Evolutionary conservation across 2,888 invertebrate genomes (phyloP), one percentile per base, ranked within the genome.

Genomic region (Caenorhabditis sp.): DNA sequence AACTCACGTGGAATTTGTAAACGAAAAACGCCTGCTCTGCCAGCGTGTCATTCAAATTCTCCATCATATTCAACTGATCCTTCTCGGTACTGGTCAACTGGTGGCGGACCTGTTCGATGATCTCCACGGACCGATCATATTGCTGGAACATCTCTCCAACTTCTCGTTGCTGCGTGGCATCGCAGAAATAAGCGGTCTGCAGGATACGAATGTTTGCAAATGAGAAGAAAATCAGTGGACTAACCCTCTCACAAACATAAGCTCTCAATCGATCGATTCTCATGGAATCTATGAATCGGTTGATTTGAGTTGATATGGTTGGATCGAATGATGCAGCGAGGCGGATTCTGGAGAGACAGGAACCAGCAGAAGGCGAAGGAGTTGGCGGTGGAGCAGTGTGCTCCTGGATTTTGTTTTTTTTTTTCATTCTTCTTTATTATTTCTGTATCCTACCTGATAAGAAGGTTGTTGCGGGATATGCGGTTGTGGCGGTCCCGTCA

Each of bases 41-140:
- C 0, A 80, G 22, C 11, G 81, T 80, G 44, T 85, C 85, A 51
- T 85, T 85, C 56, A 85, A 61, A 44, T 85, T 85, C 37, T 81
- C 69, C 81, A 83, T 83, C 80, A 85, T 81, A 62, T 85, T 85
- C 20, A 85, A 28, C n/a, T 83, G 79, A 67, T 85, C 85, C 47
- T 83, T 81, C 18, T 85, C 85, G 0, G 78, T 78, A 26, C 24
- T 55, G 5, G 77, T 74, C 37, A 82, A 37, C n/a, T 74, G 67
- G 2, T 26, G 18, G 0, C 40, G 37, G 0, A 78, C 78, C 26
- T 72, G 40, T 13, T 82, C 72, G 18, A 82, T 72, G 6, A 82
- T 82, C 4, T 77, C 77, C 0, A 78, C 60, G 0, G 82, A 58
- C 53, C 47, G 15, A 18, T 82, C 69, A 26, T 69, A 78, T 32